Evolutionary conservation across 2,113 vertebrate species (phyloP).

Genomic region (Romanogobio albipinnatus): DNA sequence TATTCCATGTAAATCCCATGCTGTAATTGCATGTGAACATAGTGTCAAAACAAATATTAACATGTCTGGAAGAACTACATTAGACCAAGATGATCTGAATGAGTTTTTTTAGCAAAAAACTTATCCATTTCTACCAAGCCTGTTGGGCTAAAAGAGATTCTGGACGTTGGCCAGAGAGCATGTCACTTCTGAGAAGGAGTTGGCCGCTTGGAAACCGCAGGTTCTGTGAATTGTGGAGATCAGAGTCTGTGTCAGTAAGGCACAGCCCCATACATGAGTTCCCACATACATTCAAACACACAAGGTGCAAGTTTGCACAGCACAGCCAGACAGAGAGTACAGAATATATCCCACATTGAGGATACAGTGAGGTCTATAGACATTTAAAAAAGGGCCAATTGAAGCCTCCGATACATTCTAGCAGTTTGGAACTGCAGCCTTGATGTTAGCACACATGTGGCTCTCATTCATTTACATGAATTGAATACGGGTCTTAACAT

Average conservation of each 20-base stretch:
- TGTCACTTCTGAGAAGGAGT: conserved; percentile 72
- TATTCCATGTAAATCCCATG: background rate
- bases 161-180: conserved; percentile 61
- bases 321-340: background rate
- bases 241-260: conserved; percentile 15
- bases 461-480: background rate
- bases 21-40: background rate
- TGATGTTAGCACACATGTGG: background rate
- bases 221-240: conserved; percentile 5
- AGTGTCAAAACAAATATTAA: background rate
- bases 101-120: background rate
- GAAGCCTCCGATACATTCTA: background rate
- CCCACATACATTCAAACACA: conserved; percentile 29
- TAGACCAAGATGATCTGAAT: background rate
- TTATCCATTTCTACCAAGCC: background rate
- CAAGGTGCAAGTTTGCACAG: conserved; percentile 25
- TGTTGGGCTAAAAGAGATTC: conserved; percentile 2
- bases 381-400: background rate
- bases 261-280: background rate
- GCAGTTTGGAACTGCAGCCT: background rate
- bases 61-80: background rate
- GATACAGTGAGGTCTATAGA: background rate
- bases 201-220: conserved; percentile 54
- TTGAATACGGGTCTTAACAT: background rate
- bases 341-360: background rate